Base-by-base conservation (phyloP, 2,113 vertebrate species). In the Andinoacara biseriatus region DNA sequence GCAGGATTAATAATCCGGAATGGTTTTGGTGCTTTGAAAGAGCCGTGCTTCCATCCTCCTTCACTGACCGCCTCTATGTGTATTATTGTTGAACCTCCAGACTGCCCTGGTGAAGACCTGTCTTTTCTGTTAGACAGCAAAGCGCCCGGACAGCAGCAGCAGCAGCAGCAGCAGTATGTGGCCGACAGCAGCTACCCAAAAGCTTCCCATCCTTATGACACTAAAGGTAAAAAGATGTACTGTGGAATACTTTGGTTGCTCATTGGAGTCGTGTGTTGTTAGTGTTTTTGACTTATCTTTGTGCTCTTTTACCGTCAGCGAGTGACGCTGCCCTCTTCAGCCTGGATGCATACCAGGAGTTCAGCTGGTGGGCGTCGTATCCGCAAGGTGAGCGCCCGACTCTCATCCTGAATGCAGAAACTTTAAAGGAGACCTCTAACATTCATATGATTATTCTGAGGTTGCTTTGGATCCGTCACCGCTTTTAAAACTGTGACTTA, bases 81-180 rank as follows among this genome's bases (percentile, higher is more conserved):
- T 54, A 17, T 15, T 91, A 78, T 7, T 93, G 79, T 93, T 89
- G 91, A 90, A 93, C 92, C 93, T 89, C 72, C 92, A 96, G 96
- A 96, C 92, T 94, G 86, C 90, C 91, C 85, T 95, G 95, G 94
- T 93, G 96, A 96, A 95, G 95, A 96, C 89, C 94, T 95, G 91
- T 96, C 95, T 92, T 96, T 96, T 94, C 91, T 96, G 89, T 95
- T 96, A 94, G 95, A 96, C 93, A 94, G 93, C 80, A 95, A 94
- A 93, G 76, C 38, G 18, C 65, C 89, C 0, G 85, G 65, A 75
- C 95, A 94, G 80, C 90, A 93, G 67, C 57, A 58, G 87, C 93
- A 93, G 33, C 33, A 33, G 33, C 90, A 93, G 20, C 63, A 11
- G 88, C 33, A 33, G 81, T 95, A 87, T 20, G 57, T 40, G 5